Evolutionary conservation across 2,888 invertebrate genomes (phyloP).

Genomic region (Rhodophaea formosa): DNA sequence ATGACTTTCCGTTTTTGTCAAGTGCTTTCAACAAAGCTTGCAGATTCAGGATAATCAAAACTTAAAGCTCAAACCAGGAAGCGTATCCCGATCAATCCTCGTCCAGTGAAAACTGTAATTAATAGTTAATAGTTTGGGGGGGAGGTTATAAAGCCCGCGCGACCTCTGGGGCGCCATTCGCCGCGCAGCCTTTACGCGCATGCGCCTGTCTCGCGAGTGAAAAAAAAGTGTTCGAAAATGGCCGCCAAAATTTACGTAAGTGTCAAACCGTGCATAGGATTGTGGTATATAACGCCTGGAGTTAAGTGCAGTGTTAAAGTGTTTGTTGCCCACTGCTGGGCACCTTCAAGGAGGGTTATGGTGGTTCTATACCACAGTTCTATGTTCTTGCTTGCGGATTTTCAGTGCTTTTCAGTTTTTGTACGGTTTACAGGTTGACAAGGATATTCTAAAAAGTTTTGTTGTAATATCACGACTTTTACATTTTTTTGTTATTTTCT

Average conservation of each 20-base stretch:
- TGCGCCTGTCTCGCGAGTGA: conserved; percentile 70
- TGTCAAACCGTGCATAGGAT: conserved; percentile 62
- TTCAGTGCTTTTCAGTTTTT: conserved; percentile 24
- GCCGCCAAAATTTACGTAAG: conserved; percentile 79
- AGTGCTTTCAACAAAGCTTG: neutral
- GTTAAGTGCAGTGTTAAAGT: conserved; percentile 33
- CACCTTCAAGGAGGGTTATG: conserved; percentile 5
- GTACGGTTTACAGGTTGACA: neutral
- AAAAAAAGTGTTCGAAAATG: conserved; percentile 59
- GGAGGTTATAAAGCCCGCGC: conserved; percentile 68
- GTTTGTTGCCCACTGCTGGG: conserved; percentile 16
- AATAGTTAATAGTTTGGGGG: conserved; percentile 72
- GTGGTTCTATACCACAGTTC: conserved; percentile 73
- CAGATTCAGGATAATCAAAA: neutral
- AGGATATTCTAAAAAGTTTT: too few relatives aligned
- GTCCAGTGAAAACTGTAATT: conserved; percentile 74
- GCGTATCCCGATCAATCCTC: conserved; percentile 63
- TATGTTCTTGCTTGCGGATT: conserved; percentile 59
- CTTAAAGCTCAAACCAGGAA: conserved; percentile 44
- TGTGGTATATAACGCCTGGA: conserved; percentile 71
- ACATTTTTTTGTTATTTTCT: too few relatives aligned
- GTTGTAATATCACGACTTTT: too few relatives aligned
- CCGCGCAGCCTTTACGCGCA: conserved; percentile 70
- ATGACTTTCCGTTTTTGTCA: too few relatives aligned
- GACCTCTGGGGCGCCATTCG: conserved; percentile 61